Conservation (phyloP, 2,797 vertebrate species). For the Prionace glauca region DNA sequence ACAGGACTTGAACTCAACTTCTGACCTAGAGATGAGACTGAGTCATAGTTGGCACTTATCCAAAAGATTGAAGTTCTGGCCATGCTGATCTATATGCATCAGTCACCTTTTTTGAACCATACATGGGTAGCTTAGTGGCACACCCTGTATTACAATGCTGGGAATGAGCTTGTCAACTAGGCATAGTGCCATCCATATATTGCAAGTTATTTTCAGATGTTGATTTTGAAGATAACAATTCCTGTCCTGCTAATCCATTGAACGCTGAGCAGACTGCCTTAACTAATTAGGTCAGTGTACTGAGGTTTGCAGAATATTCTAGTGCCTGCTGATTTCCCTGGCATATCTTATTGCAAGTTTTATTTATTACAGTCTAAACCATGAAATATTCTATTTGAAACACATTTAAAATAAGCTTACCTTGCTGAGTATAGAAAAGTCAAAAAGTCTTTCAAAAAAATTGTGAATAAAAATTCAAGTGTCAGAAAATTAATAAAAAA, state of each 20-base stretch:
- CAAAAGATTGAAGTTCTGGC: not conserved
- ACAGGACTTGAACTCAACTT: not conserved
- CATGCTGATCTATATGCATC: not conserved
- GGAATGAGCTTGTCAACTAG: not conserved
- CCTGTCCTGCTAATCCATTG: not conserved
- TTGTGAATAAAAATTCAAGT: no score
- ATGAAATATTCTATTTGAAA: slow-evolving; percentile 8
- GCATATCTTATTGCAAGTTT: not conserved
- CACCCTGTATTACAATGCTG: not conserved
- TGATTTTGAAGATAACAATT: not conserved
- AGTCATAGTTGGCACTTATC: not conserved
- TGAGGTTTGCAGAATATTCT: not conserved
- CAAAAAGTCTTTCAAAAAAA: not conserved
- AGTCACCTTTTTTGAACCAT: not conserved
- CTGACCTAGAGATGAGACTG: not conserved
- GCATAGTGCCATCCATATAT: not conserved
- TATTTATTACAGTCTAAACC: not conserved
- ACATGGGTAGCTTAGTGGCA: not conserved
- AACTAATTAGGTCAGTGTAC: not conserved
- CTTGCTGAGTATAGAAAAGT: slow-evolving; percentile 5
- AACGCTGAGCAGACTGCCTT: not conserved
- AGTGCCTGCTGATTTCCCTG: not conserved
- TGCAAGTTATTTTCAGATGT: not conserved
- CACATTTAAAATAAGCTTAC: not conserved
- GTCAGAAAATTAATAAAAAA: slow-evolving; percentile 2